Percentiles rank a stretch among this genome's conserved stretches.
phyloP scores from a whole-genome alignment of 2,113 vertebrate genomes.

The Tragulus kanchil region DNA sequence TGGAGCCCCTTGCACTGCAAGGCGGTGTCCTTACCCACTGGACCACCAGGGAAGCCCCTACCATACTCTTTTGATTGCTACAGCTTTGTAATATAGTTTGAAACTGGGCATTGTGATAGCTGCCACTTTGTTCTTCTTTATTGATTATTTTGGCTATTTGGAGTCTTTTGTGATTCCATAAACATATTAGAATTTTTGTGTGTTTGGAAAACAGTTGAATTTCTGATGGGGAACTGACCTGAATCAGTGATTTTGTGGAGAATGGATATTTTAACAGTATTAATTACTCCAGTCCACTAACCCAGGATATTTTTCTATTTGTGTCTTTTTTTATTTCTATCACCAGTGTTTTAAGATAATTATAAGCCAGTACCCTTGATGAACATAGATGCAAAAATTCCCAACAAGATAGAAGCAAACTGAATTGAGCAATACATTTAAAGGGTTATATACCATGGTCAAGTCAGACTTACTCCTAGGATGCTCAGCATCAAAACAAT shows the following conservation, averaged over 20 bases:
- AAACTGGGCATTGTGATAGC: not conserved
- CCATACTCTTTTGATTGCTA: not conserved
- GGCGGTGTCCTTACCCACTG: too few relatives aligned
- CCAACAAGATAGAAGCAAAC: not conserved
- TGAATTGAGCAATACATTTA: not conserved
- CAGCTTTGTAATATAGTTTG: not conserved
- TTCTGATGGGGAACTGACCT: not conserved
- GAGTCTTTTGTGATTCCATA: not conserved
- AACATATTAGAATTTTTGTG: not conserved
- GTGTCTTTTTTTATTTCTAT: not conserved
- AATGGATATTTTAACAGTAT: not conserved
- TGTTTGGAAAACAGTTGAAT: not conserved
- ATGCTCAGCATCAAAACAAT: constrained; percentile 13
- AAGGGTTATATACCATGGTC: not conserved
- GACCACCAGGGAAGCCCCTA: too few relatives aligned
- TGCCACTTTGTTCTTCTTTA: not conserved
- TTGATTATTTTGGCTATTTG: not conserved
- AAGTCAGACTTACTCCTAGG: not conserved
- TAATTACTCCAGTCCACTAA: not conserved
- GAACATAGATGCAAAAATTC: not conserved
- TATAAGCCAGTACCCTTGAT: not conserved
- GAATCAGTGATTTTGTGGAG: not conserved
- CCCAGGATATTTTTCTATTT: not conserved
- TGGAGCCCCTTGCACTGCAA: too few relatives aligned
- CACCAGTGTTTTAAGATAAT: not conserved